phyloP scores from a whole-genome alignment of 2,113 vertebrate genomes.

The Calidris pugnax region DNA sequence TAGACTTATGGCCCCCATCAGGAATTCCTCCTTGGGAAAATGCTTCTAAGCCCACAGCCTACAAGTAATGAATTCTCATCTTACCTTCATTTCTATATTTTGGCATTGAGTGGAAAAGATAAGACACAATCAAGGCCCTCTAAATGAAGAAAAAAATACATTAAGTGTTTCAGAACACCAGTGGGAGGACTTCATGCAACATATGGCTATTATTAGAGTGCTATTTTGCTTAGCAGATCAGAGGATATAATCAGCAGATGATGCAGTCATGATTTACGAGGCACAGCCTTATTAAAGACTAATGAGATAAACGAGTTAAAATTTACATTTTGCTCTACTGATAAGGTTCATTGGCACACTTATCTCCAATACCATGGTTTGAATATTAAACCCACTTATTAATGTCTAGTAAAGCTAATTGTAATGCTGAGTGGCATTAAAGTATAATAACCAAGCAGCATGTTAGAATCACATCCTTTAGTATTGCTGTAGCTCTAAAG shows the following conservation, averaged over 20 bases:
- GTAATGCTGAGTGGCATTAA: conserved; percentile 60
- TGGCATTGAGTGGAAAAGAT: not conserved
- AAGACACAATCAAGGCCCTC: not conserved
- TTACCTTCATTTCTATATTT: not conserved
- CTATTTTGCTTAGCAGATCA: conserved; percentile 49
- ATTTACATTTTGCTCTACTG: conserved; percentile 67
- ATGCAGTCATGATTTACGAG: conserved; percentile 17
- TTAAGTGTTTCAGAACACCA: not conserved
- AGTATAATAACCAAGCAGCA: conserved; percentile 49
- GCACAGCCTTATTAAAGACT: conserved; percentile 66
- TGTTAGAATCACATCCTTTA: not conserved
- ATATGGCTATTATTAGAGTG: conserved; percentile 31
- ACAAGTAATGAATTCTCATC: not conserved
- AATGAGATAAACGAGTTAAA: conserved; percentile 70
- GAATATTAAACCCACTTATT: conserved; percentile 73
- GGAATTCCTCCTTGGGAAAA: not conserved
- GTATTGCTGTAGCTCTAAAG: not conserved
- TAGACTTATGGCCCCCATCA: not conserved
- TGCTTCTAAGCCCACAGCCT: not conserved
- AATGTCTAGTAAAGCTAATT: conserved; percentile 63
- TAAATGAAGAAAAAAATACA: not conserved
- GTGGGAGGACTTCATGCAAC: not conserved
- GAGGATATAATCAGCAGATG: conserved; percentile 56
- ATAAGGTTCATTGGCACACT: conserved; percentile 69
- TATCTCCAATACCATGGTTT: conserved; percentile 65